phyloP scores from a whole-genome alignment of 2,888 invertebrate species.

The Mamestra brassicae region DNA sequence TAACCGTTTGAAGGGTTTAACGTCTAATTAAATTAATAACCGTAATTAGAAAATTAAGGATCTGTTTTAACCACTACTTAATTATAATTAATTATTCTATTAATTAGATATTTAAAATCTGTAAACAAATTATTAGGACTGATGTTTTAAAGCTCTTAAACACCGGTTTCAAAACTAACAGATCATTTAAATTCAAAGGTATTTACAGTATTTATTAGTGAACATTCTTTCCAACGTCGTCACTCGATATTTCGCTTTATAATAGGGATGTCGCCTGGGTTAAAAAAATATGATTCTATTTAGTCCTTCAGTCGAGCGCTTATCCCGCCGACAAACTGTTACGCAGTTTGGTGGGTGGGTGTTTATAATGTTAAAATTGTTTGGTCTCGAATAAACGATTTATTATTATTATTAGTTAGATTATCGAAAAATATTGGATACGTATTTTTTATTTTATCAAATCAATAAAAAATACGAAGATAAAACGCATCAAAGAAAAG shows the following conservation, averaged over 20 bases:
- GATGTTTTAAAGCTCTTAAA: neutral
- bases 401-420: no score
- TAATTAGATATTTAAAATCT: neutral
- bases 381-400: no score
- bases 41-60: conserved; percentile 4
- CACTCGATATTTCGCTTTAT: conserved; percentile 30
- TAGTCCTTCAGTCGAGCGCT: no score
- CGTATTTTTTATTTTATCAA: no score
- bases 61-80: neutral
- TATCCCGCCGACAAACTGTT: no score
- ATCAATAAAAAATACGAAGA: no score
- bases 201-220: neutral
- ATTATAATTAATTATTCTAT: neutral
- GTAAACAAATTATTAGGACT: conserved; percentile 1
- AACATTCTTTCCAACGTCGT: conserved; percentile 3
- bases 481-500: no score
- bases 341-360: no score
- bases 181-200: neutral
- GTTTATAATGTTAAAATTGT: no score
- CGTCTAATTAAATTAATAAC: neutral
- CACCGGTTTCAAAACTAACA: conserved; percentile 29
- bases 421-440: no score
- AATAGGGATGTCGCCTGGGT: neutral
- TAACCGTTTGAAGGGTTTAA: neutral
- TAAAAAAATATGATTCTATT: no score